A percentile compares a stretch with the other conserved stretches of the same genome.
Conservation (phyloP, 2,888 invertebrate species). For the Drosophila putrida region DNA sequence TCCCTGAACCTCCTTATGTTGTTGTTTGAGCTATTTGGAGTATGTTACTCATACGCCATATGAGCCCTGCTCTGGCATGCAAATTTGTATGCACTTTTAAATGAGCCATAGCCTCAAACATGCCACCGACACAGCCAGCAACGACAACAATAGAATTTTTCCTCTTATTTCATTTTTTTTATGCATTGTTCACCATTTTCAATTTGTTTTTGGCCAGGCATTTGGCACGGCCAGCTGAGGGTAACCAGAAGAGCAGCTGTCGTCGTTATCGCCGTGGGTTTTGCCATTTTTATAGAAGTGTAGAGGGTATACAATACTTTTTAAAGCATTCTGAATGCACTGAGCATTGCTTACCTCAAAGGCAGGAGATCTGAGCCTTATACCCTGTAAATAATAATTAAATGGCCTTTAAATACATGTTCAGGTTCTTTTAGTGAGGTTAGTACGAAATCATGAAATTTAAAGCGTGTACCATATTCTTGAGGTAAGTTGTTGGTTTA, state of each 20-base stretch:
- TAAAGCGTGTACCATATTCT: no score
- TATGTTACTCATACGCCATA: slow-evolving; percentile 79
- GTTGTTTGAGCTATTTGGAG: slow-evolving; percentile 67
- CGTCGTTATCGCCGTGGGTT: slow-evolving; percentile 49
- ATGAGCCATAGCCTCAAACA: slow-evolving; percentile 73
- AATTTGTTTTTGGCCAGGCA: slow-evolving; percentile 50
- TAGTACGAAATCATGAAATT: no score
- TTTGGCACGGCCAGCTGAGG: slow-evolving; percentile 54
- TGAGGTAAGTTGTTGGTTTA: no score
- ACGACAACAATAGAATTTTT: slow-evolving; percentile 5
- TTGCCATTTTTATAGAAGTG: slow-evolving; percentile 31
- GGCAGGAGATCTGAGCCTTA: neutral
- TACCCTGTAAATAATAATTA: slow-evolving; percentile 1
- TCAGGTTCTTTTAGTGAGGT: no score
- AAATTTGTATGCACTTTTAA: slow-evolving; percentile 68
- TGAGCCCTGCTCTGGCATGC: slow-evolving; percentile 43
- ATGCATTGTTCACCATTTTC: slow-evolving; percentile 43
- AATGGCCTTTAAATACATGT: neutral
- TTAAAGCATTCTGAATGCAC: slow-evolving; percentile 14
- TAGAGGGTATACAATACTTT: slow-evolving; percentile 16
- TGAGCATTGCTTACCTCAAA: slow-evolving; percentile 1
- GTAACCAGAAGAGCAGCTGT: slow-evolving; percentile 52
- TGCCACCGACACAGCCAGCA: slow-evolving; percentile 25
- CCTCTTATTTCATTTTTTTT: slow-evolving; percentile 21
- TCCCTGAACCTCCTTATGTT: slow-evolving; percentile 4